phyloP scores from a whole-genome alignment of 2,113 vertebrate species.

The Bothrops jararaca region DNA sequence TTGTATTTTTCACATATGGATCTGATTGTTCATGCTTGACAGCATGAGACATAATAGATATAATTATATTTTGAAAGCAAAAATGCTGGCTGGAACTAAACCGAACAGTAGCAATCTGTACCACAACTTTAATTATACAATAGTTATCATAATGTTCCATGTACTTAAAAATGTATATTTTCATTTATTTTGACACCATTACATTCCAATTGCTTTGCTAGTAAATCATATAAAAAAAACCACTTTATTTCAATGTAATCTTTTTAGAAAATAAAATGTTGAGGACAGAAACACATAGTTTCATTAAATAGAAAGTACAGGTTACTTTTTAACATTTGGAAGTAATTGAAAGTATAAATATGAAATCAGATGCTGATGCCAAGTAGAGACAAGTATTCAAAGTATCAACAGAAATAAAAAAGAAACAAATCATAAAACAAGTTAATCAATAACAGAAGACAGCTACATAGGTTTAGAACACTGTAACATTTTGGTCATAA shows the following conservation, averaged over 20 bases:
- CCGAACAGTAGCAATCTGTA: background rate
- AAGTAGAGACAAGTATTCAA: background rate
- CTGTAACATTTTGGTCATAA: background rate
- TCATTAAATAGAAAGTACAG: background rate
- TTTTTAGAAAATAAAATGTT: background rate
- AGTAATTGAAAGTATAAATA: background rate
- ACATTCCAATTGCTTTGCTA: background rate
- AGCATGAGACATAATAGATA: background rate
- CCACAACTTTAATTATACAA: background rate
- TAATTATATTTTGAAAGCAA: background rate
- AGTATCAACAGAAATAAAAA: background rate
- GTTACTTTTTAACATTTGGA: background rate
- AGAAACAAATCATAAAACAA: rapidly evolving
- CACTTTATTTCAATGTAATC: background rate
- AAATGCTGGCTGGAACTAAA: background rate
- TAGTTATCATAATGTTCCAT: background rate
- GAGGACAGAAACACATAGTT: background rate
- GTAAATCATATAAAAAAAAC: background rate
- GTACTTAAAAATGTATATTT: background rate
- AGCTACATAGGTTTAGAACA: background rate
- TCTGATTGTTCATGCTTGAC: background rate
- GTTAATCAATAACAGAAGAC: background rate
- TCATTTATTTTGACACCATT: background rate
- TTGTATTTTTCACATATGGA: background rate
- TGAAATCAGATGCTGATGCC: background rate